Base-by-base conservation (phyloP, 2,113 vertebrate species). In the Pardalotus punctatus region DNA sequence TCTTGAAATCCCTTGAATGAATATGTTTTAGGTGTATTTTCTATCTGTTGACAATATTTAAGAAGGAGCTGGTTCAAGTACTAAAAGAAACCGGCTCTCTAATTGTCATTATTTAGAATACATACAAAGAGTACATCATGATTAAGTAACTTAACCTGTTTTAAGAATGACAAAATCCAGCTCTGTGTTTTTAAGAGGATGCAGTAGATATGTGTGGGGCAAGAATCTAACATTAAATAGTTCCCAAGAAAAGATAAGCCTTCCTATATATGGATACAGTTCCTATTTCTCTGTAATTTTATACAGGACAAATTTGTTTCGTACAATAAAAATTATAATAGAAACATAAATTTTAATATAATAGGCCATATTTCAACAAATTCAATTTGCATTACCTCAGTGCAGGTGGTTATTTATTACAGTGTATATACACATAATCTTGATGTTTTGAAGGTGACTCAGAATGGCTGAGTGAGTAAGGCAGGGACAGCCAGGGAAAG, bases 311-410 rank as follows among this genome's bases (percentile, higher is more conserved):
- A 93, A 81, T 84, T 96, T 96, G 90, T 93, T 97, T 96, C 69
- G 78, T 87, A 95, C 74, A 92, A 97, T 96, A 97, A 97, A 98
- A 97, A 93, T 77, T 90, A 97, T 90, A 98, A 98, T 96, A 92
- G 53, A 98, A 97, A 98, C 97, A 98, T 98, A 98, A 98, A 98
- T 98, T 98, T 98, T 98, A 98, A 97, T 96, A 97, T 95, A 98
- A 98, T 91, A 97, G 97, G 96, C 97, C 96, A 98, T 98, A 98
- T 98, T 98, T 98, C 98, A 98, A 98, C 96, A 98, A 98, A 99
- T 98, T 98, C 97, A 97, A 98, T 98, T 98, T 97, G 91, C 91
- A 97, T 97, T 97, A 96, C 94, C 92, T 93, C 93, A 81, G 95
- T 96, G 98, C 92, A 96, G 97, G 97, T 96, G 94, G 98, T 98